Conservation (phyloP, 2,797 vertebrate genomes). For the Siniperca undulata region DNA sequence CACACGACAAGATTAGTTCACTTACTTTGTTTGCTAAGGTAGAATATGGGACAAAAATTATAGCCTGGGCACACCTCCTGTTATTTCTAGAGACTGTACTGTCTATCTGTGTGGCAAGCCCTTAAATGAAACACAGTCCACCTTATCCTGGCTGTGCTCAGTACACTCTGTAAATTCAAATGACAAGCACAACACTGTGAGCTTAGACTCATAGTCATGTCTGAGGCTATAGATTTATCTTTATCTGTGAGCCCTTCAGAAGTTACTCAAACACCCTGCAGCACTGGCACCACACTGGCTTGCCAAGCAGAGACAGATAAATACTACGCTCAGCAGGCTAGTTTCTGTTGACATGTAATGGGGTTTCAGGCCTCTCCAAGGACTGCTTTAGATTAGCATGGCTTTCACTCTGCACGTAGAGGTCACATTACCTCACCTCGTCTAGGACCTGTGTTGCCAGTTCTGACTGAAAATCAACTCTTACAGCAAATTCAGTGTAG, state of each 20-base stretch:
- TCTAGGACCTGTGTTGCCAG: slow-evolving; percentile 31
- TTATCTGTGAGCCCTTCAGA: slow-evolving; percentile 67
- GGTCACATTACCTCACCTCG: slow-evolving; percentile 73
- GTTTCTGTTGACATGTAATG: slow-evolving; percentile 81
- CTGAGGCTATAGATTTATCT: slow-evolving; percentile 67
- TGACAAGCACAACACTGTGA: slow-evolving; percentile 57
- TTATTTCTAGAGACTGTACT: slow-evolving; percentile 62
- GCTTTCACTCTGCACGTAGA: slow-evolving; percentile 66
- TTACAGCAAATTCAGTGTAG: slow-evolving; percentile 27
- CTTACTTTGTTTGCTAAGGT: slow-evolving; percentile 72
- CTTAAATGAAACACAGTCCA: slow-evolving; percentile 61
- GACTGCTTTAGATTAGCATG: slow-evolving; percentile 77
- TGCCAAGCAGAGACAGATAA: slow-evolving; percentile 76
- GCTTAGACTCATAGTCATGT: slow-evolving; percentile 36
- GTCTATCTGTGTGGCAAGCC: slow-evolving; percentile 55
- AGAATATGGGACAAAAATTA: slow-evolving; percentile 70
- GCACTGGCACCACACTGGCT: slow-evolving; percentile 70
- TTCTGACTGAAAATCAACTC: slow-evolving; percentile 41
- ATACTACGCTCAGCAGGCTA: slow-evolving; percentile 69
- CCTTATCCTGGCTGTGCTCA: slow-evolving; percentile 41
- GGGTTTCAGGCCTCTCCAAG: slow-evolving; percentile 71
- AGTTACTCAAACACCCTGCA: slow-evolving; percentile 71
- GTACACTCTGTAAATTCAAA: slow-evolving; percentile 48
- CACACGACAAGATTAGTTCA: slow-evolving; percentile 77
- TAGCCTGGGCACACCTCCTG: slow-evolving; percentile 66